Conservation (phyloP, 2,113 vertebrate species). For the Eonycteris spelaea region DNA sequence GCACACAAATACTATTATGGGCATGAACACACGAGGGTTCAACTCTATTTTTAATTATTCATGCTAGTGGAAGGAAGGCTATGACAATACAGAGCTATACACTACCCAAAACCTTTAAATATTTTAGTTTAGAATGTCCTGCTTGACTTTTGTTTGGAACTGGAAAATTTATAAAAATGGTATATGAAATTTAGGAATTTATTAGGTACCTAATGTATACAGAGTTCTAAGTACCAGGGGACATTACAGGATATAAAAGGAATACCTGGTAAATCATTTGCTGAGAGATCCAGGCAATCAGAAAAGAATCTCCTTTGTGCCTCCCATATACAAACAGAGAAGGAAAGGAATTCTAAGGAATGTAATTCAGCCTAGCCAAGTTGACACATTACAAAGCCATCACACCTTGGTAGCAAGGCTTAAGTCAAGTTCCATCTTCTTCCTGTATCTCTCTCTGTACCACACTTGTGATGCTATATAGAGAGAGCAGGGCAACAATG, state of each 20-base stretch:
- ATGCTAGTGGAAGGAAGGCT: background rate
- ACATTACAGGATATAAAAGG: background rate
- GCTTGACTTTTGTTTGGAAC: background rate
- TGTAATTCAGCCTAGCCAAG: no score
- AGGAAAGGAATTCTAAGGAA: no score
- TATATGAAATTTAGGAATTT: background rate
- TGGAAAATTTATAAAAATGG: background rate
- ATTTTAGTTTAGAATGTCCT: background rate
- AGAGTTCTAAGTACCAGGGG: background rate
- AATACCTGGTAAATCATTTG: background rate
- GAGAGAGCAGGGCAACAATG: background rate
- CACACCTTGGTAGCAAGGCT: no score
- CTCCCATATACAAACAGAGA: no score
- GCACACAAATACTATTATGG: background rate
- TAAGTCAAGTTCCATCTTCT: no score
- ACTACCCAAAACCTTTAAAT: background rate
- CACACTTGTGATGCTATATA: background rate
- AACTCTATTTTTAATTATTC: slow-evolving; percentile 35
- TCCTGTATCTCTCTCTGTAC: no score
- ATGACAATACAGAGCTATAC: background rate
- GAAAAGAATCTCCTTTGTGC: background rate
- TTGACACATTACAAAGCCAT: no score
- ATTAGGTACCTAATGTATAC: background rate
- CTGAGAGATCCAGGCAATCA: background rate
- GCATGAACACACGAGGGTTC: background rate